phyloP scores from a whole-genome alignment of 2,797 vertebrate genomes.

The Anguilla obscura region DNA sequence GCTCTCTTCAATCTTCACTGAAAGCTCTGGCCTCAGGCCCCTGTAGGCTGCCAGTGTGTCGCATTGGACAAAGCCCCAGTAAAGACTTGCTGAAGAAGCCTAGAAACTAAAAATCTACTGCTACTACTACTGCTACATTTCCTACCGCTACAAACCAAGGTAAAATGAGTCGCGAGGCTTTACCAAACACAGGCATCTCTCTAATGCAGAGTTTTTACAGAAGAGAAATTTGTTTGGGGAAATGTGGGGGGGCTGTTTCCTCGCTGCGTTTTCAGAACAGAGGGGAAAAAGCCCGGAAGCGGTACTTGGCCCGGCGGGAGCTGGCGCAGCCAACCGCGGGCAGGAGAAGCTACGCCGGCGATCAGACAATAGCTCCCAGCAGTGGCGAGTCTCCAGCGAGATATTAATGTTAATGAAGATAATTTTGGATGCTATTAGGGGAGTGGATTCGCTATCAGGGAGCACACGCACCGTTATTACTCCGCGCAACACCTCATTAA shows the following conservation, averaged over 20 bases:
- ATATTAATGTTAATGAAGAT: conserved; percentile 76
- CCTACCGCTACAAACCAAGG: neutral
- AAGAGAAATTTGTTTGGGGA: neutral
- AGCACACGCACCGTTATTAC: conserved; percentile 75
- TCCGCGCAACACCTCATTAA: conserved; percentile 81
- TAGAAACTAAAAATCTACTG: neutral
- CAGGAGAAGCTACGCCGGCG: conserved; percentile 41
- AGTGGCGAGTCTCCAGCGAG: conserved; percentile 60
- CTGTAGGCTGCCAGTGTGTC: neutral
- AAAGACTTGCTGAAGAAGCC: neutral
- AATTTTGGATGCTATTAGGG: conserved; percentile 84
- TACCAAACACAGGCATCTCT: neutral
- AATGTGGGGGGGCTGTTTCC: neutral
- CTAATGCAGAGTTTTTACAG: neutral
- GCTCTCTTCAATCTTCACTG: conserved; percentile 21
- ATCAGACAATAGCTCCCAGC: conserved; percentile 63
- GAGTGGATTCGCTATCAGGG: conserved; percentile 81
- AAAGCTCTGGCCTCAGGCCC: neutral
- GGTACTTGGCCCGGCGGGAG: neutral
- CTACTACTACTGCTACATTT: neutral
- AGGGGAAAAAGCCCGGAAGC: neutral
- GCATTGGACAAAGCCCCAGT: neutral
- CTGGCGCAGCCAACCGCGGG: neutral
- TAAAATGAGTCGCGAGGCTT: neutral
- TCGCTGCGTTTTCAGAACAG: neutral